Conservation (phyloP, 2,888 invertebrate genomes). For the Biston stratarius region DNA sequence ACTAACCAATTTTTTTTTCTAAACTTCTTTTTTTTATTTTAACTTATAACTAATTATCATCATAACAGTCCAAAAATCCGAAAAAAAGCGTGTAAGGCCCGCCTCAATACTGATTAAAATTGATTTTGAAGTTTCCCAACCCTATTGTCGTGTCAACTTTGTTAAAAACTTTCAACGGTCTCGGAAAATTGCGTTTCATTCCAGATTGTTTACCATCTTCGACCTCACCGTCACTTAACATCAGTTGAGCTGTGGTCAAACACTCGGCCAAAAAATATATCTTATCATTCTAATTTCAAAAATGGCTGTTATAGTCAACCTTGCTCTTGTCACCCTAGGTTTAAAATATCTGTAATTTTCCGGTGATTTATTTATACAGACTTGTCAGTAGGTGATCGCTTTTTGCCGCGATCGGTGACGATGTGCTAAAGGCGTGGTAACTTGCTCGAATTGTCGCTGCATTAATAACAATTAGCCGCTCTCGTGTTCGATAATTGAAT, state of each 20-base stretch:
- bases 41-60: slow-evolving; percentile 29
- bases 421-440: slow-evolving; percentile 30
- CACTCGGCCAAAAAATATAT: too few relatives aligned
- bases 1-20: slow-evolving; percentile 25
- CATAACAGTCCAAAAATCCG: slow-evolving; percentile 19
- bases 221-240: too few relatives aligned
- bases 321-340: too few relatives aligned
- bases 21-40: slow-evolving; percentile 22
- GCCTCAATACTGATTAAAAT: slow-evolving; percentile 24
- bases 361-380: too few relatives aligned
- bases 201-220: too few relatives aligned
- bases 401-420: background rate
- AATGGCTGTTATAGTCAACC: slow-evolving; percentile 18
- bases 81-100: slow-evolving; percentile 26
- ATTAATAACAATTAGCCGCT: slow-evolving; percentile 67
- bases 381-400: too few relatives aligned
- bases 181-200: slow-evolving; percentile 25
- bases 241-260: too few relatives aligned
- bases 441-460: slow-evolving; percentile 53
- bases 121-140: slow-evolving; percentile 24
- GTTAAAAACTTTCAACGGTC: slow-evolving; percentile 27
- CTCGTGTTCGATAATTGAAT: slow-evolving; percentile 69
- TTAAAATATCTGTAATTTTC: too few relatives aligned
- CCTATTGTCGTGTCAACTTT: slow-evolving; percentile 29
- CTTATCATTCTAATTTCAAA: slow-evolving; percentile 25